Percentiles rank a stretch among this genome's conserved stretches.
These are phyloP conservation scores for Bacillus rossius DNA, from an alignment of 1,140 invertebrate species.

Conservation along the genomic window DNA sequence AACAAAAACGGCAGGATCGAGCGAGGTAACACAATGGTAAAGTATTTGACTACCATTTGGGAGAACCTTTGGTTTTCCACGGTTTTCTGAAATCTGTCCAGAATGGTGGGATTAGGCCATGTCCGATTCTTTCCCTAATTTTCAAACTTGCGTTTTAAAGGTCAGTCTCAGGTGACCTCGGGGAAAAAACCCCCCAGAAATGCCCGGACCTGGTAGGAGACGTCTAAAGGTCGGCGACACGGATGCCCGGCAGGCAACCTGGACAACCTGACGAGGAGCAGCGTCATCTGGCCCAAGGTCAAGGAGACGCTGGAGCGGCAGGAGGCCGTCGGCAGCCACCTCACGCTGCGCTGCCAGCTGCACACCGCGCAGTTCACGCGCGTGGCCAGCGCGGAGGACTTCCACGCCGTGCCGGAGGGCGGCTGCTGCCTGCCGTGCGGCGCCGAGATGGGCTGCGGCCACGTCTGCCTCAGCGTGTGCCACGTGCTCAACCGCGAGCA, in stretches of 20 bases:
- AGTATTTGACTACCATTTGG: too few species aligned
- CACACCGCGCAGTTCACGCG: slow-evolving; percentile 38
- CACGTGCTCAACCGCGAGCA: slow-evolving; percentile 47
- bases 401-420: slow-evolving; percentile 20
- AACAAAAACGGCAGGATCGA: too few species aligned
- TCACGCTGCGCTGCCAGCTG: slow-evolving; percentile 45
- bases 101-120: too few species aligned
- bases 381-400: slow-evolving; percentile 23
- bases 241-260: slow-evolving; percentile 53
- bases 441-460: slow-evolving; percentile 43
- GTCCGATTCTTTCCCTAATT: too few species aligned
- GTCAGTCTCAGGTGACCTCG: too few species aligned
- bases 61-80: too few species aligned
- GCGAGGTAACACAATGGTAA: too few species aligned
- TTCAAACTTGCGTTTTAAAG: too few species aligned
- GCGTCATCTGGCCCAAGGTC: slow-evolving; percentile 49
- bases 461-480: slow-evolving; percentile 48
- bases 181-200: too few species aligned
- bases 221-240: too few species aligned
- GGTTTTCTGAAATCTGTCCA: too few species aligned
- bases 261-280: slow-evolving; percentile 45
- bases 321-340: slow-evolving; percentile 38
- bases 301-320: slow-evolving; percentile 40
- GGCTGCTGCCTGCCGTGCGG: slow-evolving; percentile 33
- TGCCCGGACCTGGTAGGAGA: too few species aligned